phyloP scores from a whole-genome alignment of 2,888 invertebrate genomes.

The Papilio elwesi region DNA sequence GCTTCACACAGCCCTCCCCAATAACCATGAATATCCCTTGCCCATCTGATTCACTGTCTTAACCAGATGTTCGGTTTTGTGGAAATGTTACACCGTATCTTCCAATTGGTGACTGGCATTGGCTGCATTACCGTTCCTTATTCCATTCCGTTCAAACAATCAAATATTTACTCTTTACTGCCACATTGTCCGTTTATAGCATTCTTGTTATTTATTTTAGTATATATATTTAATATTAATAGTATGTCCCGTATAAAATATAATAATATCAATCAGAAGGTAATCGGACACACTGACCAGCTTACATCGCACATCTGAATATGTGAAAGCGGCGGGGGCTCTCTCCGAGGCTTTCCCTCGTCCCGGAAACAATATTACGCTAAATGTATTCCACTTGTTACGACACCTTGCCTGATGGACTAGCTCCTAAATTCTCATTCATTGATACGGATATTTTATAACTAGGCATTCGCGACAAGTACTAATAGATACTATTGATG shows the following conservation, averaged over 20 bases:
- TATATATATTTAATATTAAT: background rate
- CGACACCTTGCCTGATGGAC: background rate
- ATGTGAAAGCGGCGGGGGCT: background rate
- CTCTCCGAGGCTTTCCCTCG: slow-evolving; percentile 14
- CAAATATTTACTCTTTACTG: no score
- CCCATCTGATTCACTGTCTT: no score
- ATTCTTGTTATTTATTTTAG: no score
- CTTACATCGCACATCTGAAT: slow-evolving; percentile 6
- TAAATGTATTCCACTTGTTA: slow-evolving; percentile 10
- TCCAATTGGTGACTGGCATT: no score
- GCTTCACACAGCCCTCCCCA: no score
- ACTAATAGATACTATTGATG: no score
- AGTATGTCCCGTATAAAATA: background rate
- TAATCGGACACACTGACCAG: slow-evolving; percentile 1
- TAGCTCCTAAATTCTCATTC: background rate
- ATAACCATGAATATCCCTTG: no score
- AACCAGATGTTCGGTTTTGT: no score
- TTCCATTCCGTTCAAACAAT: no score
- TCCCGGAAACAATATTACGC: slow-evolving; percentile 18
- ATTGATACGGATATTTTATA: background rate
- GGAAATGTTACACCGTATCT: no score
- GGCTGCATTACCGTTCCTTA: no score
- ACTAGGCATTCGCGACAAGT: background rate
- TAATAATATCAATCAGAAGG: background rate
- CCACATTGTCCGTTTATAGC: no score